A percentile compares a stretch with the other conserved stretches of the same genome.
phyloP scores from a whole-genome alignment of 1,140 invertebrate species.

The Aphelinus certus region DNA sequence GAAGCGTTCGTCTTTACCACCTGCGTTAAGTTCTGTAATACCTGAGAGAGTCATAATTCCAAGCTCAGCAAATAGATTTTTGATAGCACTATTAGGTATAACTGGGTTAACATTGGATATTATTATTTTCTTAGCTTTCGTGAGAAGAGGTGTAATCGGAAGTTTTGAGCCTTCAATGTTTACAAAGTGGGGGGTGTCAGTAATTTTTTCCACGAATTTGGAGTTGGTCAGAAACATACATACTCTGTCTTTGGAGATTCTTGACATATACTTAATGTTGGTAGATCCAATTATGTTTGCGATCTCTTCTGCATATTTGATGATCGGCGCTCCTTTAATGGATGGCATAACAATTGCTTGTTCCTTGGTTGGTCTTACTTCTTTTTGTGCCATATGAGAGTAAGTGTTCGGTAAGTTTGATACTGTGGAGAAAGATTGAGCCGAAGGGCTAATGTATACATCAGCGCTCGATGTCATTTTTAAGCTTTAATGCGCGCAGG shows the following conservation, averaged over 20 bases:
- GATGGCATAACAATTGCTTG: not conserved
- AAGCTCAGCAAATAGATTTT: not conserved
- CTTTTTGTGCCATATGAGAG: not conserved
- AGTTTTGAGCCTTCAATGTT: not conserved
- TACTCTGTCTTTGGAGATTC: not conserved
- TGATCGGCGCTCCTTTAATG: not conserved
- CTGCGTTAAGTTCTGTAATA: constrained; percentile 15
- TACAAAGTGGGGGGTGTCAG: not conserved
- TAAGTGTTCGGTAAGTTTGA: no score
- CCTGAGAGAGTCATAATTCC: not conserved
- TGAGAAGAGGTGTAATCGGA: not conserved
- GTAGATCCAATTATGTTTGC: not conserved
- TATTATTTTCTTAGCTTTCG: constrained; percentile 7
- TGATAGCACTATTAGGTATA: constrained; percentile 1
- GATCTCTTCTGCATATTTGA: not conserved
- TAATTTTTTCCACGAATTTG: not conserved
- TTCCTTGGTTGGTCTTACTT: not conserved
- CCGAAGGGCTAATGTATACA: no score
- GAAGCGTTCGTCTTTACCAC: not conserved
- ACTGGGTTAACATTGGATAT: constrained; percentile 1
- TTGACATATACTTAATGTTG: not conserved
- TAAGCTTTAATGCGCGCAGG: no score
- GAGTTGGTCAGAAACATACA: not conserved
- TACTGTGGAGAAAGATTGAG: no score
- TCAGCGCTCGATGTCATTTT: no score